phyloP scores from a whole-genome alignment of 2,888 invertebrate genomes.

The Hedya salicella region DNA sequence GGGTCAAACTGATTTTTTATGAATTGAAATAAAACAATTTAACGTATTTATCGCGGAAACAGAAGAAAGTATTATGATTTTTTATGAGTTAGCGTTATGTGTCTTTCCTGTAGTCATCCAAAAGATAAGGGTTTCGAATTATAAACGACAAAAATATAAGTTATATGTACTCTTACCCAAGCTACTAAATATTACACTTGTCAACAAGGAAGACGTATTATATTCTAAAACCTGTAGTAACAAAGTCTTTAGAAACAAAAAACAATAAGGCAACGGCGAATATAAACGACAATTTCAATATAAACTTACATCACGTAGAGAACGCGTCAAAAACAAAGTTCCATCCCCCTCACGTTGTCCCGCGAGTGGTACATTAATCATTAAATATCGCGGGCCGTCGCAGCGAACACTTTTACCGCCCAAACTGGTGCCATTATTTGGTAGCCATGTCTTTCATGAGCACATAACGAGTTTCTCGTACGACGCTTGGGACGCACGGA shows the following conservation, averaged over 20 bases:
- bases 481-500: constrained; percentile 19
- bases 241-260: neutral
- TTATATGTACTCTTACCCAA: no score
- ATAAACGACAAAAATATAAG: no score
- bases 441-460: constrained; percentile 26
- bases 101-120: no score
- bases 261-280: neutral
- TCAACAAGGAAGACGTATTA: no score
- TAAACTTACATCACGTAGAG: constrained; percentile 7
- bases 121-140: no score
- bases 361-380: constrained; percentile 39
- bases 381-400: constrained; percentile 38
- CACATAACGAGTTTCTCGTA: constrained; percentile 40
- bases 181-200: no score
- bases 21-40: no score
- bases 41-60: no score
- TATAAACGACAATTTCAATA: neutral
- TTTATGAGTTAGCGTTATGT: no score
- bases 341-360: constrained; percentile 21
- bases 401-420: constrained; percentile 37
- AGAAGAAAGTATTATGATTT: no score
- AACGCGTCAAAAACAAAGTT: constrained; percentile 28
- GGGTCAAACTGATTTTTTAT: no score
- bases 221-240: no score
- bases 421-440: constrained; percentile 38